Base-by-base conservation (phyloP, 2,888 invertebrate genomes). In the Carcina quercana region DNA sequence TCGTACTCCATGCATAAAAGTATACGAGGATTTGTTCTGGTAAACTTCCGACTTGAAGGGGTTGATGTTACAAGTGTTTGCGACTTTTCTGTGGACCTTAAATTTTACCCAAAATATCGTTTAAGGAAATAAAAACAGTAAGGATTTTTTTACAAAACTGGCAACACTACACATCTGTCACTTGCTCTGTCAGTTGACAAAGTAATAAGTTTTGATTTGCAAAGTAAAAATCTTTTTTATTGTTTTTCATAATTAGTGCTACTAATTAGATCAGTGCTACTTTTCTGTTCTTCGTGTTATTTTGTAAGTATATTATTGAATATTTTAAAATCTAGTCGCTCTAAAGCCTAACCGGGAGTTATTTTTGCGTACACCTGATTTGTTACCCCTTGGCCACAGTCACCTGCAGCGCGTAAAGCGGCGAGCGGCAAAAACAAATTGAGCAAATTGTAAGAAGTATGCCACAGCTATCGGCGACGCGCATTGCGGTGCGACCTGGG, bases 381-480 rank as follows among this genome's bases (percentile, higher is more conserved):
- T 22, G 7, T 17, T 17, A 24, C 24, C 24, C 24, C 24, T n/a
- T 24, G 11, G 24, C 24, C 24, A 24, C 24, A 24, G 17, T 7
- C 17, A 17, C 17, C 17, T 4, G 25, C 25, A 13, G 13, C 13
- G 25, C 13, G 25, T 5, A 5, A 24, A 11, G 24, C 8, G 24
- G 24, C 24, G n/a, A 24, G 24, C 24, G 24, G 24, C 24, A 10
- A 24, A 24, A 11, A 24, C 11, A 17, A 17, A 22, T 13, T 3
- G 7, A 13, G 17, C 3, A 25, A 13, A 25, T 25, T 5, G 12
- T 25, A 25, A 12, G 25, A 25, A 25, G 25, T 25, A 25, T 25
- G 25, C 13, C 11, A 13, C 25, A 25, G 25, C 25, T 25, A 25
- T n/a, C 25, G 25, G 25, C 13, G 25, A 25, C 25, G 25, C 25